phyloP scores from a whole-genome alignment of 2,888 invertebrate genomes.

The Priocnemis perturbator region DNA sequence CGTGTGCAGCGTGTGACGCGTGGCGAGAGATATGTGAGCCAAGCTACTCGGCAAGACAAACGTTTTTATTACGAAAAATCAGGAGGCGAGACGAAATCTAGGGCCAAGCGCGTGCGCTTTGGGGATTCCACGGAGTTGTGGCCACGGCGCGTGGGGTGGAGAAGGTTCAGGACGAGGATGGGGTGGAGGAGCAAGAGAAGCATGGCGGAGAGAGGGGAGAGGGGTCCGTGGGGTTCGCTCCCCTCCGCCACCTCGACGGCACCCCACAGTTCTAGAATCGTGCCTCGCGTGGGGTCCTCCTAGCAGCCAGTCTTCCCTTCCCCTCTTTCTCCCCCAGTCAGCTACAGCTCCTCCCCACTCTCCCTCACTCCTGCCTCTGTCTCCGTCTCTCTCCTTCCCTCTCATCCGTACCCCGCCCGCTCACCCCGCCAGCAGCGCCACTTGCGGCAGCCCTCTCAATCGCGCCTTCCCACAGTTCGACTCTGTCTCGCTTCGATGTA shows the following conservation, averaged over 20 bases:
- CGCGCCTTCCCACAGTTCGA: constrained; percentile 27
- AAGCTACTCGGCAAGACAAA: constrained; percentile 68
- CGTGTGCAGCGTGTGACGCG: constrained; percentile 28
- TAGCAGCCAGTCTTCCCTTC: constrained; percentile 1
- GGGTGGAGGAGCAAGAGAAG: background rate
- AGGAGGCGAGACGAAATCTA: constrained; percentile 70
- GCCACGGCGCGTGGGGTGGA: constrained; percentile 9
- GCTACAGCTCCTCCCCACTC: constrained; percentile 9
- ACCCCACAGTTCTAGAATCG: background rate
- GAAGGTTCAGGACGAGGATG: constrained; percentile 5
- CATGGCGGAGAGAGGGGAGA: background rate
- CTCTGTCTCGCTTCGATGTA: constrained; percentile 32
- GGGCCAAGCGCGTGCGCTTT: constrained; percentile 58
- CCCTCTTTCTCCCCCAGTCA: background rate
- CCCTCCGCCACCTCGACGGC: background rate
- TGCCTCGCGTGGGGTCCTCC: constrained; percentile 4
- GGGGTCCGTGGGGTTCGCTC: background rate
- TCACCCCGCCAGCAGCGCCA: constrained; percentile 40
- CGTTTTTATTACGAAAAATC: constrained; percentile 73
- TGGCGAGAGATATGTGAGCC: constrained; percentile 59
- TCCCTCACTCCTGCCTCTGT: constrained; percentile 35
- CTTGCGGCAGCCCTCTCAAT: constrained; percentile 39
- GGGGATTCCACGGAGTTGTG: constrained; percentile 24
- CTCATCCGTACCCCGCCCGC: no score
- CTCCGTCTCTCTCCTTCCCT: no score